Conservation (phyloP, 2,888 invertebrate genomes). For the Tetheella fluctuosa region DNA sequence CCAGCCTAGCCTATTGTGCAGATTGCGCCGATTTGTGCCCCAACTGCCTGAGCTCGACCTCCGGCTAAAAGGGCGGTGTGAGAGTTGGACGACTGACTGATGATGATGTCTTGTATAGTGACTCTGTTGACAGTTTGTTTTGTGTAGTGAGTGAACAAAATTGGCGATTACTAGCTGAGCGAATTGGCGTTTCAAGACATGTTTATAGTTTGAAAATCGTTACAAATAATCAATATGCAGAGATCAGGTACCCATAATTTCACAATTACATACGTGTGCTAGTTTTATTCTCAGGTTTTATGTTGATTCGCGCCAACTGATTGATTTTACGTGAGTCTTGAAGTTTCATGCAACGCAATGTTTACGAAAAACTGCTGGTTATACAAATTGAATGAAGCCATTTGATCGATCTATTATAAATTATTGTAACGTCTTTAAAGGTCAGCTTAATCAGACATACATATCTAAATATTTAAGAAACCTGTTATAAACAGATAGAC, state of each 20-base stretch:
- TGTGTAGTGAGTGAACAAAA: conserved; percentile 1
- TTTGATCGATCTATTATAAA: too few relatives aligned
- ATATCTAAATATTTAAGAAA: too few relatives aligned
- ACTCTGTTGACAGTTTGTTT: neutral
- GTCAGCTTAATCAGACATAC: too few relatives aligned
- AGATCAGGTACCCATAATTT: conserved; percentile 70
- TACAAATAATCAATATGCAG: conserved; percentile 68
- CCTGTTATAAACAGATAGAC: too few relatives aligned
- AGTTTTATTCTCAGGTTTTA: too few relatives aligned
- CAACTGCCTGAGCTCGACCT: too few relatives aligned
- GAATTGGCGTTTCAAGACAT: conserved; percentile 67
- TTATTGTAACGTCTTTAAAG: too few relatives aligned
- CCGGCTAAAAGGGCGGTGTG: too few relatives aligned
- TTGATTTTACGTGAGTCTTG: neutral
- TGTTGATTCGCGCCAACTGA: conserved; percentile 47
- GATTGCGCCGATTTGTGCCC: too few relatives aligned
- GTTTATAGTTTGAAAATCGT: conserved; percentile 71
- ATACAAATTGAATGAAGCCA: too few relatives aligned
- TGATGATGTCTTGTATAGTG: neutral
- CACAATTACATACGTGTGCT: conserved; percentile 17
- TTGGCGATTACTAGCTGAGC: conserved; percentile 28
- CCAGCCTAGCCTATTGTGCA: too few relatives aligned
- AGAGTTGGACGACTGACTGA: neutral
- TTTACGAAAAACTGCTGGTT: too few relatives aligned
- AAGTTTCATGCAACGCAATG: neutral